These are phyloP conservation scores for Aspidoscelis tigris DNA, from an alignment of 2,113 vertebrate genomes.

Conservation along the genomic window DNA sequence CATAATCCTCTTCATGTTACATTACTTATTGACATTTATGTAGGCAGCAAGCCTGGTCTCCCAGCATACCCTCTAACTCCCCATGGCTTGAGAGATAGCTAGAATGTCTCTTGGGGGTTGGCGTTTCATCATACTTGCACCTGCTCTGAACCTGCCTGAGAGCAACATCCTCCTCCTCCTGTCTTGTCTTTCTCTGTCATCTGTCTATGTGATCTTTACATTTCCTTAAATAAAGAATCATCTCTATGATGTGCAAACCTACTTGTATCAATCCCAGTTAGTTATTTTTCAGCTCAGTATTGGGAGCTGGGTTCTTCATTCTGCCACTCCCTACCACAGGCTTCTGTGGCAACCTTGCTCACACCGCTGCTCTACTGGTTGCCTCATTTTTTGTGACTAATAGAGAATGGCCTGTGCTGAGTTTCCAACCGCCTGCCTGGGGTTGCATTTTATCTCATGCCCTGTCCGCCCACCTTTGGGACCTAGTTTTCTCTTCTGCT, in stretches of 20 bases:
- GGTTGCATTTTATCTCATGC: conserved; percentile 18
- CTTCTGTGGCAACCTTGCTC: background rate
- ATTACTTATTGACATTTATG: conserved; percentile 71
- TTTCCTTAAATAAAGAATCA: conserved; percentile 12
- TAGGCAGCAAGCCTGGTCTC: background rate
- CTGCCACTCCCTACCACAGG: background rate
- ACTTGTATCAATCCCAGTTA: background rate
- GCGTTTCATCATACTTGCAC: conserved; percentile 21
- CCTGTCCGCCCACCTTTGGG: background rate
- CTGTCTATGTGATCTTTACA: conserved; percentile 26
- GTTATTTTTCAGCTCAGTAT: background rate
- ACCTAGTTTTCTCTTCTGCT: conserved; percentile 25
- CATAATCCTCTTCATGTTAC: conserved; percentile 37
- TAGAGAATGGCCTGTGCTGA: background rate
- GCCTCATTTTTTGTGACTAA: conserved; percentile 3
- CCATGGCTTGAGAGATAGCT: background rate
- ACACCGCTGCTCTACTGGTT: background rate
- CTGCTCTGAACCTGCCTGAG: conserved; percentile 39
- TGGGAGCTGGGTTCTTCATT: background rate
- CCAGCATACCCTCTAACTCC: conserved; percentile 10
- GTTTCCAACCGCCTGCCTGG: conserved; percentile 9
- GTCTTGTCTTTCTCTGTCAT: background rate
- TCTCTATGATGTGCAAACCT: background rate
- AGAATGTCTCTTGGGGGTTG: background rate
- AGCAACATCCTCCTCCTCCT: conserved; percentile 10